These are phyloP conservation scores for Drosophila tropicalis DNA, from an alignment of 1,140 invertebrate genomes.

Conservation along the genomic window DNA sequence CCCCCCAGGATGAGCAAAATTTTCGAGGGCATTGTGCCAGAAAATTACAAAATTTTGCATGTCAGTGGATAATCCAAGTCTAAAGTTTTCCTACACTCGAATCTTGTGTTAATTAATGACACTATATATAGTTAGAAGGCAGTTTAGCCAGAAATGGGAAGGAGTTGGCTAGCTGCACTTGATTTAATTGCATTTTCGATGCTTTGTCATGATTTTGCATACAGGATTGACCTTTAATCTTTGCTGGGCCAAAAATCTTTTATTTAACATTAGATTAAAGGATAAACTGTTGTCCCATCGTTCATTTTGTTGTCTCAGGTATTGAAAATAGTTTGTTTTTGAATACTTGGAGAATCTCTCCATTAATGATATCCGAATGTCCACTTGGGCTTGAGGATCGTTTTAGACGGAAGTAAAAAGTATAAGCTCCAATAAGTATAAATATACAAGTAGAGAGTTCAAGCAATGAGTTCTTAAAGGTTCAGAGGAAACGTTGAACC, in stretches of 20 bases:
- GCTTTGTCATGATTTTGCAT: neutral
- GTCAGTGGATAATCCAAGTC: constrained; percentile 38
- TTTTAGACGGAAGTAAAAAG: no score
- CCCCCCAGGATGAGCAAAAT: constrained; percentile 27
- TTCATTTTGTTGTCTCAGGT: no score
- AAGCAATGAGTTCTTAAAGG: no score
- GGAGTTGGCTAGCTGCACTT: neutral
- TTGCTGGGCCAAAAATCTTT: neutral
- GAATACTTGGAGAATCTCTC: no score
- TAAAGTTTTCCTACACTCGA: neutral
- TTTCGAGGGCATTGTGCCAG: constrained; percentile 31
- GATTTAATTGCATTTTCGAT: neutral
- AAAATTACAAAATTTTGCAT: constrained; percentile 60
- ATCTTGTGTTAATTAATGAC: constrained; percentile 56
- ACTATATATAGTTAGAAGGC: constrained; percentile 23
- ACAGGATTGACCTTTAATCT: neutral
- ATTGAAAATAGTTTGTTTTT: no score
- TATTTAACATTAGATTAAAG: neutral
- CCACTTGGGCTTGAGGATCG: no score
- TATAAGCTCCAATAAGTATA: no score
- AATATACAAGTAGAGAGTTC: no score
- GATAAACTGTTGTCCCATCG: neutral
- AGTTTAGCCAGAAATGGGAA: neutral
- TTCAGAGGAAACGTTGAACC: no score
- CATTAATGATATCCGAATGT: no score